Evolutionary conservation across 2,888 invertebrate species (phyloP).

Genomic region (Margaritifera margaritifera): DNA sequence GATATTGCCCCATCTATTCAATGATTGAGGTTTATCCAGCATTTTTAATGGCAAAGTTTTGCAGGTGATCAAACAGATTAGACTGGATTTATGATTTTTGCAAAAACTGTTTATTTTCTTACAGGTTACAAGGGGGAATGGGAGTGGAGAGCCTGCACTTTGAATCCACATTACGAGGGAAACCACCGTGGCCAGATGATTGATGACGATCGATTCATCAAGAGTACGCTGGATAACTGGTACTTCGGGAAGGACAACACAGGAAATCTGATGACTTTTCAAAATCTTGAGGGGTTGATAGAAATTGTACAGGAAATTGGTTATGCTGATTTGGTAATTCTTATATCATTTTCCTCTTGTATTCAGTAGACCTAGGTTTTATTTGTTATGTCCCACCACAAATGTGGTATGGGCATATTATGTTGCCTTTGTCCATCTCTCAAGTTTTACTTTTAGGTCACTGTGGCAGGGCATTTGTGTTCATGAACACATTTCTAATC

Average conservation of each 20-base stretch:
- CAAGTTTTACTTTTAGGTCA: too few relatives aligned
- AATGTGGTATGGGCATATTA: too few relatives aligned
- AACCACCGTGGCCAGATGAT: conserved; percentile 84
- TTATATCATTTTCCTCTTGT: too few relatives aligned
- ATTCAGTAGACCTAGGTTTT: too few relatives aligned
- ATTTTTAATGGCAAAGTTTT: not conserved
- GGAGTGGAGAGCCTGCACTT: conserved; percentile 88
- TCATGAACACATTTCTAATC: too few relatives aligned
- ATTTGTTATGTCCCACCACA: too few relatives aligned
- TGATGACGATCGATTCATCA: conserved; percentile 86
- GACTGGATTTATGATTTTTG: not conserved
- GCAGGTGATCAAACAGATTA: not conserved
- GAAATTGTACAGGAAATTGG: conserved; percentile 23
- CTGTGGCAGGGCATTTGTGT: too few relatives aligned
- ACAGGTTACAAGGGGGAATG: conserved; percentile 76
- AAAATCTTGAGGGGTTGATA: conserved; percentile 80
- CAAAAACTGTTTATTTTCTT: conserved; percentile 1
- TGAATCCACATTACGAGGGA: conserved; percentile 94
- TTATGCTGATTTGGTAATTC: conserved; percentile 57
- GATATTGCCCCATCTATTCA: too few relatives aligned
- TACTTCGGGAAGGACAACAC: conserved; percentile 88
- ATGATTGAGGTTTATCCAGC: too few relatives aligned
- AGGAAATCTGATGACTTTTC: conserved; percentile 85
- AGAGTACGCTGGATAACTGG: conserved; percentile 86
- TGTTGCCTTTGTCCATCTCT: too few relatives aligned